Evolutionary conservation across 2,113 vertebrate species (phyloP).

Genomic region (Solea solea): DNA sequence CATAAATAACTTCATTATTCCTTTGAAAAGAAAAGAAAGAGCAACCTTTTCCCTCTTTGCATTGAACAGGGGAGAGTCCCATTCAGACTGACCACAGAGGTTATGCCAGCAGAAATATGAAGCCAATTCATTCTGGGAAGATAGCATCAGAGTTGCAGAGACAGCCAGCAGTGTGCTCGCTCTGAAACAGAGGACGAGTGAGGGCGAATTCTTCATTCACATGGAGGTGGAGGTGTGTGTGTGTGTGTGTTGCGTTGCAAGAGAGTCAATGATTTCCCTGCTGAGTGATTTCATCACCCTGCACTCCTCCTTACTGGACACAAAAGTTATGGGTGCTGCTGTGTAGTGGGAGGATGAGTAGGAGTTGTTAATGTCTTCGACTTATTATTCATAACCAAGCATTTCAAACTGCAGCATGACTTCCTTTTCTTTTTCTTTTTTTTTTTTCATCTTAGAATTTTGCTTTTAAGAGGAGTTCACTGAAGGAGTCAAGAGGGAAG

Average conservation of each 20-base stretch:
- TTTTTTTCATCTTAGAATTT: background rate
- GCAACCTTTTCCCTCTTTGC: constrained; percentile 48
- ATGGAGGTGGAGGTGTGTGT: constrained; percentile 13
- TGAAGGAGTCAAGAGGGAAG: too few species aligned
- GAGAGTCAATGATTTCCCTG: constrained; percentile 64
- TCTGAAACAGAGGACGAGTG: constrained; percentile 42
- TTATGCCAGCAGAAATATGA: constrained; percentile 39
- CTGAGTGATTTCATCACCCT: constrained; percentile 54
- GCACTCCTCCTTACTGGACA: constrained; percentile 57
- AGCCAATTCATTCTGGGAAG: constrained; percentile 62
- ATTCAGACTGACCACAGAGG: constrained; percentile 54
- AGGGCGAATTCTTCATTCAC: constrained; percentile 49
- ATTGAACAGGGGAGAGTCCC: constrained; percentile 35
- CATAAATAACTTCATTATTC: constrained; percentile 65
- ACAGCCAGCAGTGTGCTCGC: constrained; percentile 2
- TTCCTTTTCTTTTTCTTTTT: background rate
- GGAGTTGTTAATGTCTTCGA: constrained; percentile 62
- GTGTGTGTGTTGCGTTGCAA: background rate
- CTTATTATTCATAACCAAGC: constrained; percentile 59
- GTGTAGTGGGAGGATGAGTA: constrained; percentile 52
- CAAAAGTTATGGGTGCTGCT: constrained; percentile 36
- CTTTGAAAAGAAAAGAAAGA: constrained; percentile 22
- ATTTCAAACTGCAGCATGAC: constrained; percentile 27
- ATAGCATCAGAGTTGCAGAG: constrained; percentile 59
- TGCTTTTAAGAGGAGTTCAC: background rate